A percentile compares a stretch with the other conserved stretches of the same genome.
These are phyloP conservation scores for Perithous albicinctus DNA, from an alignment of 2,888 invertebrate species.

Conservation along the genomic window DNA sequence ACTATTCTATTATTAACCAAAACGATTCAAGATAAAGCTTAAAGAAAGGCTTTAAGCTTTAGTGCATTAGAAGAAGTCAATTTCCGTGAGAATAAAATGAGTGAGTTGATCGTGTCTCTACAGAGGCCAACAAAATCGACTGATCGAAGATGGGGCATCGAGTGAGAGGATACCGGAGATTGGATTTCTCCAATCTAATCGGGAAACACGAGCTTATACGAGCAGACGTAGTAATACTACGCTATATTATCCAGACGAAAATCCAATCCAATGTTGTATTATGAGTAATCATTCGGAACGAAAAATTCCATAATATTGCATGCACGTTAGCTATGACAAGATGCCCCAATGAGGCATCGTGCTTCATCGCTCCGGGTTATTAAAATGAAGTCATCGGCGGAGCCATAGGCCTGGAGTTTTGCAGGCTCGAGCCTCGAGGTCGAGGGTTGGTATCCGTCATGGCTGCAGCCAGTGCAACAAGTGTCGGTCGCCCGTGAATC, in stretches of 20 bases:
- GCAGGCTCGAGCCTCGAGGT: conserved; percentile 18
- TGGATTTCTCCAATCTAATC: conserved; percentile 62
- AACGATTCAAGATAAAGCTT: no score
- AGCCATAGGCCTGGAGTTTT: conserved; percentile 6
- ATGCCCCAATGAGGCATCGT: not conserved
- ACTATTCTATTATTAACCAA: not conserved
- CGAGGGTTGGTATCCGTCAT: conserved; percentile 11
- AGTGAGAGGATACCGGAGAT: conserved; percentile 51
- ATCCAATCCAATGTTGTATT: not conserved
- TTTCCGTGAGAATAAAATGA: conserved; percentile 44
- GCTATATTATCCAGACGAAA: not conserved
- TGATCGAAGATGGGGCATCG: conserved; percentile 8
- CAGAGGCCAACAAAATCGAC: not conserved
- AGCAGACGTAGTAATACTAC: not conserved
- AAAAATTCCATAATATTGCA: not conserved
- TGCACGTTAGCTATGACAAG: not conserved
- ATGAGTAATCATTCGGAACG: no score
- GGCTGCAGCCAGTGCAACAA: conserved; percentile 50
- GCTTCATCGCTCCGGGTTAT: not conserved
- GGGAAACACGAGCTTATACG: conserved; percentile 20
- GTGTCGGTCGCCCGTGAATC: conserved; percentile 62
- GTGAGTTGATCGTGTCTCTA: conserved; percentile 17
- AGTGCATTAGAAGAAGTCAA: conserved; percentile 49
- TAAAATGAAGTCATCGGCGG: conserved; percentile 1
- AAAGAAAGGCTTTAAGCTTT: no score